Evolutionary conservation across 1,140 invertebrate genomes (phyloP).

Genomic region (Xylocopa sonorina): DNA sequence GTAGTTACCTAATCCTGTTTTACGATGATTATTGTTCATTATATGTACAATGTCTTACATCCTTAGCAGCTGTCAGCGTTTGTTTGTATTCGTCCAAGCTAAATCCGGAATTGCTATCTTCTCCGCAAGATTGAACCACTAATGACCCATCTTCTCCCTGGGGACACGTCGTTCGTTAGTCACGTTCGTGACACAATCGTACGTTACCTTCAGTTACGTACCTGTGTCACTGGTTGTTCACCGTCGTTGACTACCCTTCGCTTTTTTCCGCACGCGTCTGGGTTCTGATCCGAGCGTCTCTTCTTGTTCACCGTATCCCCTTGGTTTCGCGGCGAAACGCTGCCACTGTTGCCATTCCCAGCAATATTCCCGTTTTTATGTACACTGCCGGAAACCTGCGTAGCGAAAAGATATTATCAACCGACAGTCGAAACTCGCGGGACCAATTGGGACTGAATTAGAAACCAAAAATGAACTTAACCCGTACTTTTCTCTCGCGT

Average conservation of each 20-base stretch:
- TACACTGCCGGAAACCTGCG: constrained; percentile 67
- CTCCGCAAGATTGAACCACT: constrained; percentile 73
- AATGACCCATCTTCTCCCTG: constrained; percentile 72
- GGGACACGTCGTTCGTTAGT: neutral
- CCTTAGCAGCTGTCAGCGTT: constrained; percentile 71
- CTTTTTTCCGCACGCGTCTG: constrained; percentile 70
- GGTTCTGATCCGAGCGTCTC: constrained; percentile 70
- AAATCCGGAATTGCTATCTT: constrained; percentile 78
- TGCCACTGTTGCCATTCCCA: constrained; percentile 70
- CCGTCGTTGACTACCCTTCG: constrained; percentile 68
- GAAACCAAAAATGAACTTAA: neutral
- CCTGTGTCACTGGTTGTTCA: constrained; percentile 70
- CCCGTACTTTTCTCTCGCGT: constrained; percentile 84
- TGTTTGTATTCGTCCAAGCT: constrained; percentile 77
- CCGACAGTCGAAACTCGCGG: no score
- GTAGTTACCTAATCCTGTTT: constrained; percentile 57
- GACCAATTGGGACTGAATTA: neutral
- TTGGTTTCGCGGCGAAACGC: constrained; percentile 69
- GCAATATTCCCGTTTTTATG: constrained; percentile 73
- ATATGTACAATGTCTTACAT: constrained; percentile 74
- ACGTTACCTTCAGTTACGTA: no score
- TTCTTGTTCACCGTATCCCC: constrained; percentile 61
- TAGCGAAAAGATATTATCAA: neutral
- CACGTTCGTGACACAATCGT: no score
- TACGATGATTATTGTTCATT: constrained; percentile 55